Base-by-base conservation (phyloP, 1,140 invertebrate species). In the Drosophila biarmipes region DNA sequence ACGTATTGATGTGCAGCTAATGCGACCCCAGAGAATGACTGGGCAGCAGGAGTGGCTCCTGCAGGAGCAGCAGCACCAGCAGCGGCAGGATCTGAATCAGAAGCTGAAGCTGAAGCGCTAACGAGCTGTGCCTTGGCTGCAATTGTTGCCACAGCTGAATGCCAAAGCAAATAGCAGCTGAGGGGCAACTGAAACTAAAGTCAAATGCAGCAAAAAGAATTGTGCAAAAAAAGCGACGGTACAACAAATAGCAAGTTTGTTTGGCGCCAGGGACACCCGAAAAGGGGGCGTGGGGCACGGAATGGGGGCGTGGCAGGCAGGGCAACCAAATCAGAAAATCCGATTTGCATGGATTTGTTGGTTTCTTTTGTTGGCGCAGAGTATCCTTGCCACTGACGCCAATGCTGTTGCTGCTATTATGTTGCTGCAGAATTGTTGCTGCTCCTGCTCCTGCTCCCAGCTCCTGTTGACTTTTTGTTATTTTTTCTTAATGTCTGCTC, bases 341-440 rank as follows among this genome's bases (percentile, higher is more conserved):
- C 85, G 85, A 90, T 90, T 90, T 90, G 85, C 85, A 90, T 90
- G 86, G 85, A 90, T 89, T 89, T 89, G 84, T 90, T 90, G 84
- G 85, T 77, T 89, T 84, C 85, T 90, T 85, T 89, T 90, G 85
- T 85, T 85, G 80, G 76, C 77, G 63, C 63, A 63, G 77, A 77
- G 80, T 76, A 87, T 89, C 68, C 85, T 90, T 90, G 85, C 73
- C 76, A 78, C 79, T 87, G 75, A 76, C 79, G 80, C 76, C 84
- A 73, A 80, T 85, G 79, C 73, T 80, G 84, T 90, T 89, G 84
- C 82, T 78, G 59, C 82, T 87, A 90, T 80, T 69, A 74, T 79
- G 59, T 67, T 68, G 54, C 77, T 31, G 73, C 58, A 73, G 62
- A 52, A 86, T 81, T 75, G 75, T 74, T 76, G 68, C 45, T 76